phyloP scores from a whole-genome alignment of 2,797 vertebrate species.

The Spinibarbus caldwelli region DNA sequence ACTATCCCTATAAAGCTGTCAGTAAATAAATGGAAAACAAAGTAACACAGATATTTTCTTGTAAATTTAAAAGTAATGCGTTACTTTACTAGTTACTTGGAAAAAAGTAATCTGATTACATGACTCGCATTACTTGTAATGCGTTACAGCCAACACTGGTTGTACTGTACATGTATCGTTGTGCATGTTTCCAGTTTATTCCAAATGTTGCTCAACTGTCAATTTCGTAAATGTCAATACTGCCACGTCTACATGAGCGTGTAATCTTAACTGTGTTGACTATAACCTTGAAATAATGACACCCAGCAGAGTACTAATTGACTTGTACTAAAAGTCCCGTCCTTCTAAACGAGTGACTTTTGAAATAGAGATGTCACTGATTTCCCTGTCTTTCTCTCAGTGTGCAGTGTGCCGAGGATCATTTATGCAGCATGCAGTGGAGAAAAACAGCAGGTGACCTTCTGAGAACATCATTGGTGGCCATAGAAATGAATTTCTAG shows the following conservation, averaged over 20 bases:
- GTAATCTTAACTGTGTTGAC: conserved; percentile 35
- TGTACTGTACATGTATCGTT: neutral
- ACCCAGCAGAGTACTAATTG: conserved; percentile 58
- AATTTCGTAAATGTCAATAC: neutral
- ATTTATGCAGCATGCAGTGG: neutral
- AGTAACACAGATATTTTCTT: neutral
- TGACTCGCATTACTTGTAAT: no score
- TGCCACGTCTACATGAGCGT: neutral
- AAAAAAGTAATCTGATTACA: neutral
- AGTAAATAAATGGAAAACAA: no score
- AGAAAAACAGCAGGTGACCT: neutral
- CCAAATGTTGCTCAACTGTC: neutral
- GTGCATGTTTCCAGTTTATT: neutral
- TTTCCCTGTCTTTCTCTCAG: neutral
- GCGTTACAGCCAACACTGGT: neutral
- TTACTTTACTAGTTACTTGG: neutral
- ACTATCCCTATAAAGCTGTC: no score
- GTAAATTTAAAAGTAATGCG: no score
- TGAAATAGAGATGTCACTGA: conserved; percentile 56
- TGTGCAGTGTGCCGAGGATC: neutral
- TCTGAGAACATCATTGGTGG: conserved; percentile 7
- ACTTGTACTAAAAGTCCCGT: conserved; percentile 51
- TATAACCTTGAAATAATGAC: conserved; percentile 54
- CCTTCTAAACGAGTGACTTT: conserved; percentile 61
- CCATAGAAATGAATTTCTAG: conserved; percentile 8